Conservation (phyloP, 2,888 invertebrate genomes). For the Pandemis cinnamomeana region DNA sequence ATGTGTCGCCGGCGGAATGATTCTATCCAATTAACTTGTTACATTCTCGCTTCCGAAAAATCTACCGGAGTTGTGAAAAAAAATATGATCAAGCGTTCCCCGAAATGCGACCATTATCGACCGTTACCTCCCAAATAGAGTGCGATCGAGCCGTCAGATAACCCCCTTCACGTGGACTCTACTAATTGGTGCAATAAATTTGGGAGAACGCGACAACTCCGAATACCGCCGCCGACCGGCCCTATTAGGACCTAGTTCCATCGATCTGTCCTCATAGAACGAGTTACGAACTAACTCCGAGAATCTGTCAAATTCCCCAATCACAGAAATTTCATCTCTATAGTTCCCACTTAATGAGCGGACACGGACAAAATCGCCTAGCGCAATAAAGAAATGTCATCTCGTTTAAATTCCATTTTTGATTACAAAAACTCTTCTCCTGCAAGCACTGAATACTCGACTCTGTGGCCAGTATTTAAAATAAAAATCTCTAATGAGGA, state of each 20-base stretch:
- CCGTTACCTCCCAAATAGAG: slow-evolving; percentile 83
- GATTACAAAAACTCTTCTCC: slow-evolving; percentile 59
- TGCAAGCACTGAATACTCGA: slow-evolving; percentile 59
- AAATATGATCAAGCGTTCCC: slow-evolving; percentile 68
- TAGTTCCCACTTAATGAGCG: slow-evolving; percentile 61
- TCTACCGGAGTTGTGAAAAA: slow-evolving; percentile 61
- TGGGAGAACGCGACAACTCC: slow-evolving; percentile 69
- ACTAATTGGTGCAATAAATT: slow-evolving; percentile 84
- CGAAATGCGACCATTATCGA: slow-evolving; percentile 80
- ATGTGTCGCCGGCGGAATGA: slow-evolving; percentile 71
- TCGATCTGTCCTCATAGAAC: slow-evolving; percentile 58
- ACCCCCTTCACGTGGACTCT: slow-evolving; percentile 76
- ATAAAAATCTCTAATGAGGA: slow-evolving; percentile 76
- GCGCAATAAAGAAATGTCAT: slow-evolving; percentile 72
- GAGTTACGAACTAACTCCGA: slow-evolving; percentile 57
- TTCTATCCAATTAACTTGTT: slow-evolving; percentile 82
- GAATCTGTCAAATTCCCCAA: slow-evolving; percentile 63
- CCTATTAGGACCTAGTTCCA: slow-evolving; percentile 63
- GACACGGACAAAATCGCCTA: slow-evolving; percentile 62
- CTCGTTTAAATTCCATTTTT: slow-evolving; percentile 79
- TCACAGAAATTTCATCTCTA: slow-evolving; percentile 67
- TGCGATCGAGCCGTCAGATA: slow-evolving; percentile 73
- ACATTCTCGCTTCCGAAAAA: slow-evolving; percentile 82
- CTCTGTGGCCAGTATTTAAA: slow-evolving; percentile 62
- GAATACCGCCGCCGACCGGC: slow-evolving; percentile 62